Base-by-base conservation (phyloP, 2,888 invertebrate genomes). In the Scaptomyza flava region DNA sequence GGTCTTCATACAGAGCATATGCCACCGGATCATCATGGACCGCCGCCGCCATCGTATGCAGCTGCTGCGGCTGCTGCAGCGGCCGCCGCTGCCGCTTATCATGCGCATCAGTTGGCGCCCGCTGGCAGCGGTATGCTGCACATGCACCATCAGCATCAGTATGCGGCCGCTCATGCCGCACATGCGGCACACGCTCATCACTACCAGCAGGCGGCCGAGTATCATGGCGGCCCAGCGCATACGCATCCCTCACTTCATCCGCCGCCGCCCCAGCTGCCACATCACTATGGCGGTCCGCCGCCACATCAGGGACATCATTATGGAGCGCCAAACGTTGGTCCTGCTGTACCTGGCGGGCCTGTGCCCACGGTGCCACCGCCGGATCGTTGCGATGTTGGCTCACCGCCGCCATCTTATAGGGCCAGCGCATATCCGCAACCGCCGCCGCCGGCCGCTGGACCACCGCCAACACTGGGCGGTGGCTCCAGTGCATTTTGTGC, bases 401-500 rank as follows among this genome's bases (percentile, higher is more conserved):
- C 90, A 1, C 90, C 90, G 23, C 90, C 90, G 52, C 89, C 89
- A 0, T 89, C 89, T 31, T 90, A 90, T 66, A 84, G 90, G 6
- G 80, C 89, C 14, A 89, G 85, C 45, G 86, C 80, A 34, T 89
- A 89, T 73, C 75, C 80, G 20, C 68, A 27, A 31, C 74, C 86
- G 8, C 59, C 68, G 6, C 41, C 41, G 17, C 41, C 17, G 17
- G 68, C 81, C 3, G 69, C 68, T 1, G 82, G 79, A 1, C 63
- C 69, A 72, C 79, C 86, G 14, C 91, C 91, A 36, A 87, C 91
- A 23, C 71, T 90, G 63, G 91, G 91, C 45, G 85, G 90, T 30
- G 91, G 90, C 5, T 87, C 92, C 11, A 92, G 92, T 72, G 92
- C 92, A 36, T 92, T 92, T 63, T 92, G 92, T 87, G 90, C 92